These are phyloP conservation scores for Apotomis capreana DNA, from an alignment of 2,888 invertebrate genomes.

Conservation along the genomic window DNA sequence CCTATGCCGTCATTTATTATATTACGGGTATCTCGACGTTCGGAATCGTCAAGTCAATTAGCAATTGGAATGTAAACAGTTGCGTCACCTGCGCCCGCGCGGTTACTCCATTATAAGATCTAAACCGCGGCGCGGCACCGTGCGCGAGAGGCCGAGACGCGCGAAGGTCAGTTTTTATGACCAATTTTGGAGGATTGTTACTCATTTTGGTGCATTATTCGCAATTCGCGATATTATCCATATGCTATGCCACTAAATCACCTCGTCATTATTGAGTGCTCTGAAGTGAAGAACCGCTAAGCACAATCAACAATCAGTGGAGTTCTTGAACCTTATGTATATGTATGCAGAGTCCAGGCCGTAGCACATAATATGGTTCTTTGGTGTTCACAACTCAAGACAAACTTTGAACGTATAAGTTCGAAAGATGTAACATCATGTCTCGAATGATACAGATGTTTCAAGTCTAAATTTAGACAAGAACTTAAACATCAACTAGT, in stretches of 20 bases:
- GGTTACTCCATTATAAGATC: not conserved
- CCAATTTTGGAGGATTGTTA: not conserved
- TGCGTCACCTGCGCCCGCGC: conserved; percentile 28
- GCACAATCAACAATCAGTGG: not conserved
- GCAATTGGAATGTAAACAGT: conserved; percentile 38
- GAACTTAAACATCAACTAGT: conserved; percentile 30
- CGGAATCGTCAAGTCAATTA: conserved; percentile 19
- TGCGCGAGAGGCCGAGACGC: not conserved
- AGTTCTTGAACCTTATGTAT: no score
- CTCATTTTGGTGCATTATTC: not conserved
- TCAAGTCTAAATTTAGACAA: conserved; percentile 23
- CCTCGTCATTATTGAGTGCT: not conserved
- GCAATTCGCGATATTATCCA: not conserved
- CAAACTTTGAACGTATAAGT: not conserved
- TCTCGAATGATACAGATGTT: conserved; percentile 23
- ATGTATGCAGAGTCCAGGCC: not conserved
- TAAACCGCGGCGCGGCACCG: not conserved
- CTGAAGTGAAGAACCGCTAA: not conserved
- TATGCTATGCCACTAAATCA: not conserved
- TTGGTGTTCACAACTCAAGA: not conserved
- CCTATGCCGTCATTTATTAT: not conserved
- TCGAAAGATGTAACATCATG: no score
- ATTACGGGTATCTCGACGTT: conserved; percentile 2
- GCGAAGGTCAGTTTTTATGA: conserved; percentile 39
- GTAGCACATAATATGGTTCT: not conserved